phyloP scores from a whole-genome alignment of 1,140 invertebrate species.

The Sinella curviseta region DNA sequence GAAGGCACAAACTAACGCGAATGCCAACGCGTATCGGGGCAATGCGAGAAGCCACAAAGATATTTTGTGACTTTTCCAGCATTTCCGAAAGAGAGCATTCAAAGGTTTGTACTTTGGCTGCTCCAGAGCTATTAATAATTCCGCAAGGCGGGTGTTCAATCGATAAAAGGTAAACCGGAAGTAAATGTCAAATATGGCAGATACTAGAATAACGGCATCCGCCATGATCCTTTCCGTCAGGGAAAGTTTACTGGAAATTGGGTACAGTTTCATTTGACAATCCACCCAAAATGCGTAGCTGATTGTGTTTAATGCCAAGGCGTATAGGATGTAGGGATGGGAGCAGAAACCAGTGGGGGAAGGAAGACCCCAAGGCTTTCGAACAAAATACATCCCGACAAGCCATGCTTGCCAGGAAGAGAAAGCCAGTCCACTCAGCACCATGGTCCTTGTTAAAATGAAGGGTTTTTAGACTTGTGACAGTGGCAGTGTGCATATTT shows the following conservation, averaged over 20 bases:
- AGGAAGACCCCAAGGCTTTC: neutral
- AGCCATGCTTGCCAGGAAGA: slow-evolving; percentile 2
- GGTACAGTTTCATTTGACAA: neutral
- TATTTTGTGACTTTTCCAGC: neutral
- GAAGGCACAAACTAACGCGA: neutral
- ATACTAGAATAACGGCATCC: neutral
- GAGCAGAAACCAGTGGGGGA: neutral
- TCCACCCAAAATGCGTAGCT: neutral
- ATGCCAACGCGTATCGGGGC: neutral
- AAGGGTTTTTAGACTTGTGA: neutral
- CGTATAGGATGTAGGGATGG: neutral
- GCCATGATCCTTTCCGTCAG: neutral
- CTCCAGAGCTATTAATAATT: neutral
- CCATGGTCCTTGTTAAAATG: neutral
- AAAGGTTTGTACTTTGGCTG: neutral
- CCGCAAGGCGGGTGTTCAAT: neutral
- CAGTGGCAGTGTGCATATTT: neutral
- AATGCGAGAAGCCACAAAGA: neutral
- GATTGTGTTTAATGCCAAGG: neutral
- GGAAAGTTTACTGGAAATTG: neutral
- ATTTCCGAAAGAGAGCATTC: neutral
- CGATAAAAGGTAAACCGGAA: neutral
- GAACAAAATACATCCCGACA: neutral
- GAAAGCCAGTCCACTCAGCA: neutral
- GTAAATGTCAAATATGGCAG: neutral